These are phyloP conservation scores for Catagonus wagneri DNA, from an alignment of 2,113 vertebrate genomes.

Conservation along the genomic window DNA sequence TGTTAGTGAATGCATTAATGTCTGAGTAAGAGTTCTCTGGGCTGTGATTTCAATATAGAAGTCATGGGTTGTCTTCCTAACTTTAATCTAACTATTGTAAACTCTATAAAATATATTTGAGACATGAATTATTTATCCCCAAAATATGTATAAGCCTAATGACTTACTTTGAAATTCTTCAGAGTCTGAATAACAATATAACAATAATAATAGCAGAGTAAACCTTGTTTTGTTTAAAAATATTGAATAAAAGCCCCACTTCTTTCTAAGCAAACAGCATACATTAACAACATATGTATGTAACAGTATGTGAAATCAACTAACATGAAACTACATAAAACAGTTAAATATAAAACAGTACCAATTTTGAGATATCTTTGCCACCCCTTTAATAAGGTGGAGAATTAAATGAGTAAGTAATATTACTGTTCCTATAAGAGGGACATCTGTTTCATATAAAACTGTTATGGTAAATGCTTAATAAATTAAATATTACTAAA, in stretches of 20 bases:
- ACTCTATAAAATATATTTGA: conserved; percentile 18
- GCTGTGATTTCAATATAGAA: not conserved
- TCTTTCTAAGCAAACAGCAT: not conserved
- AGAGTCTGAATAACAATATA: not conserved
- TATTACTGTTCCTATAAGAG: not conserved
- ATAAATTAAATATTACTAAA: not conserved
- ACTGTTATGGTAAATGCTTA: not conserved
- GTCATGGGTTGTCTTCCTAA: not conserved
- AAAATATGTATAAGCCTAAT: not conserved
- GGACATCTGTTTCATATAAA: not conserved
- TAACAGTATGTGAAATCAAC: not conserved
- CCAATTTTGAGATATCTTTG: not conserved
- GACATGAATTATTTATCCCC: not conserved
- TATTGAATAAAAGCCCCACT: not conserved
- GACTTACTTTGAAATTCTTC: not conserved
- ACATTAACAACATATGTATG: not conserved
- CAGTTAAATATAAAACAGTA: not conserved
- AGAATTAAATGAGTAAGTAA: not conserved
- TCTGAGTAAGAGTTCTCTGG: not conserved
- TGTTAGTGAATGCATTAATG: not conserved
- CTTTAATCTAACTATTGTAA: not conserved
- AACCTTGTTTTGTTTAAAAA: conserved; percentile 28
- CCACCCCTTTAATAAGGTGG: not conserved
- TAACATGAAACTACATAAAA: not conserved
- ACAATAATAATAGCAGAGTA: not conserved